Evolutionary conservation across 2,113 vertebrate species (phyloP).

Genomic region (Hippolais icterina): DNA sequence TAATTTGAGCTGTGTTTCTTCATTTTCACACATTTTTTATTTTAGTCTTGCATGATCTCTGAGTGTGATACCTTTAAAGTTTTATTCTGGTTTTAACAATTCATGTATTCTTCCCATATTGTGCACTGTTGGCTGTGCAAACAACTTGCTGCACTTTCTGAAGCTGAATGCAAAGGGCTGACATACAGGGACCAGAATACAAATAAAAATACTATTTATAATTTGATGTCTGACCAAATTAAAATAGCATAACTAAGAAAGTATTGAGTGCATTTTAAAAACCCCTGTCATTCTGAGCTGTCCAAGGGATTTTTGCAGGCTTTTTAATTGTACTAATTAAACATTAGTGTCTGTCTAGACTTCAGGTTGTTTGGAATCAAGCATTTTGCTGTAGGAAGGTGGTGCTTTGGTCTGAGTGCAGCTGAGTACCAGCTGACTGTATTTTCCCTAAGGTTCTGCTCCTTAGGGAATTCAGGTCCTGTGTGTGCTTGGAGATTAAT

Average conservation of each 20-base stretch:
- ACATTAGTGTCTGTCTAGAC: not conserved
- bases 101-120: slow-evolving; percentile 6
- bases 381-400: not conserved
- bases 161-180: not conserved
- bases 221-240: not conserved
- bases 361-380: not conserved
- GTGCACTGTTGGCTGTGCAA: not conserved
- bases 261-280: not conserved
- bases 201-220: slow-evolving; percentile 3
- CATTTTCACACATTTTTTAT: not conserved
- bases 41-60: not conserved
- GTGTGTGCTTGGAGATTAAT: slow-evolving; percentile 39
- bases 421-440: not conserved
- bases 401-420: not conserved
- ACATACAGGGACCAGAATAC: not conserved
- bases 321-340: slow-evolving; percentile 32
- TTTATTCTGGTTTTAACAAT: slow-evolving; percentile 37
- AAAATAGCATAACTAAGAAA: not conserved
- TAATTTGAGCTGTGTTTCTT: not conserved
- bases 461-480: not conserved
- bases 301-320: not conserved
- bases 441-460: not conserved
- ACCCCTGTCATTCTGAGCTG: not conserved
- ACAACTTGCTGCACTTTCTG: not conserved
- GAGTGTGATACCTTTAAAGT: not conserved